Conservation (phyloP, 2,797 vertebrate species). For the Vultur gryphus region DNA sequence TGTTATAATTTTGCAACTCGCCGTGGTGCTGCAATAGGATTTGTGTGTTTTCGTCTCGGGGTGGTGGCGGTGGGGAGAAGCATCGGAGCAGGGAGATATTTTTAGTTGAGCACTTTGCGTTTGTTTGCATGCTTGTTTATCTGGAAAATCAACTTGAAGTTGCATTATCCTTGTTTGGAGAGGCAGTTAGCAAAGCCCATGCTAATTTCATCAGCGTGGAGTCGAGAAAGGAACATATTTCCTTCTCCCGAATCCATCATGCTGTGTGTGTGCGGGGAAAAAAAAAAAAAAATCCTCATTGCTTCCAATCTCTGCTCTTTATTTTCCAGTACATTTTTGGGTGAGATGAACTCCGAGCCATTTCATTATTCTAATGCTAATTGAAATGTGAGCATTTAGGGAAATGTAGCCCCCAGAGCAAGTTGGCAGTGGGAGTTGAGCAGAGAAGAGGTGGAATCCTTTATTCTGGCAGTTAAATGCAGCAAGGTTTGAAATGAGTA, state of each 20-base stretch:
- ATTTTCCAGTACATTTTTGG: conserved; percentile 42
- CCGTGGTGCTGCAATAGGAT: not conserved
- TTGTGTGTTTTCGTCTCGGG: conserved; percentile 1
- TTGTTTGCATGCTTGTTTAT: conserved; percentile 66
- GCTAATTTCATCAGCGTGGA: conserved; percentile 38
- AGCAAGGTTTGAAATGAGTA: conserved; percentile 47
- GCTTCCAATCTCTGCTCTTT: conserved; percentile 25
- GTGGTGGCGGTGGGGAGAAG: not conserved
- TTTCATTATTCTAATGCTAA: conserved; percentile 66
- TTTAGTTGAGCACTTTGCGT: conserved; percentile 57
- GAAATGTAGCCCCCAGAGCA: conserved; percentile 55
- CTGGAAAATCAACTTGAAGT: conserved; percentile 63
- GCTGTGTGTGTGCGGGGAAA: not conserved
- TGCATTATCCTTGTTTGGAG: conserved; percentile 62
- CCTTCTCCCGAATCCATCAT: not conserved
- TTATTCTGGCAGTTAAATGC: conserved; percentile 48
- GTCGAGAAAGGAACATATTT: conserved; percentile 27
- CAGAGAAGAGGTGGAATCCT: conserved; percentile 53
- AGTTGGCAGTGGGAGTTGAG: conserved; percentile 54
- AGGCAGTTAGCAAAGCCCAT: conserved; percentile 41
- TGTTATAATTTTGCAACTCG: conserved; percentile 14
- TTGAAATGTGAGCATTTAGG: conserved; percentile 63
- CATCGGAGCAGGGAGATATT: conserved; percentile 41
- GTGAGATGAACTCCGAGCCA: conserved; percentile 47
- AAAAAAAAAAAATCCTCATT: not conserved